Evolutionary conservation across 2,113 vertebrate genomes (phyloP), one percentile per base, ranked within the genome.

Genomic region (Thunnus maccoyii): DNA sequence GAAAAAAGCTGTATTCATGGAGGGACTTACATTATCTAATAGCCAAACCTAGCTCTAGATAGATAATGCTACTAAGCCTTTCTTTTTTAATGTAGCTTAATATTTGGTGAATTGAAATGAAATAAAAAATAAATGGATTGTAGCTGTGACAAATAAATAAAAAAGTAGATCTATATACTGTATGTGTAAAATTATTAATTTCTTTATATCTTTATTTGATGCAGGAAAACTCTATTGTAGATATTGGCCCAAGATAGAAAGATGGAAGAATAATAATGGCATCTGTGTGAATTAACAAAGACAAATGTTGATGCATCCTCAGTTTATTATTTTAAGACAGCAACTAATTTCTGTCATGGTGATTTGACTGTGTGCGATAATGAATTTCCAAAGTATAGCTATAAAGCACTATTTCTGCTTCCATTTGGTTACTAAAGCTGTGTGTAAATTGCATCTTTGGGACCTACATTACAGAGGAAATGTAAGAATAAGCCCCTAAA

Each of bases 401-500:
- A 52, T 75, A 17, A 3, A 2, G 47, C 6, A 44, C 4, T 30
- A 14, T 48, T 44, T 20, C 30, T 60, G 62, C 62, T 66, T 5
- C 17, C n/a, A 54, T 73, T 57, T 48, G 7, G 22, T 64, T 41
- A 16, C 17, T 61, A 20, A 20, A 68, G 52, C 25, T 13, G 20
- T 13, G 5, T 22, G 14, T 41, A 27, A 52, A 65, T 17, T 56
- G 48, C 16, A 44, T 48, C 44, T 0, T 17, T 12, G 4, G 30
- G 6, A 74, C 27, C 17, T 81, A 41, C 36, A 41, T 41, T 41
- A 41, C 0, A 30, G 17, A 58, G 46, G 47, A 72, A 70, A 63
- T 71, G 41, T 46, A 64, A 17, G 5, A 62, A 20, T 58, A 67
- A 80, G 41, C 30, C 20, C 17, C 12, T 57, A 48, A 58, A 64